Percentiles rank a stretch among this genome's conserved stretches.
Conservation (phyloP, 2,888 invertebrate species). For the Melikaiella ostensackeni region DNA sequence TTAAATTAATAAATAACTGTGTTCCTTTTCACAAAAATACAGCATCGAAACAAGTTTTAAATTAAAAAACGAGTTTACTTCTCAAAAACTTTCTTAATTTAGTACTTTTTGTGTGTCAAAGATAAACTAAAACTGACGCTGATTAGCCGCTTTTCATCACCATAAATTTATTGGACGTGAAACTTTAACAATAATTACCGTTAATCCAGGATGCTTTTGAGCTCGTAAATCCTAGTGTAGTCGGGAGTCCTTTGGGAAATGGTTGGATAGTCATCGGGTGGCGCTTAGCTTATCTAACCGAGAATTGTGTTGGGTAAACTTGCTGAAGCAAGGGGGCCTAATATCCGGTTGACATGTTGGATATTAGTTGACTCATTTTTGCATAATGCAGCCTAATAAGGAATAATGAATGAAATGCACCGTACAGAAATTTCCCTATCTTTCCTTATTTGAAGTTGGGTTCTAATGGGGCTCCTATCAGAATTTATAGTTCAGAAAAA, state of each 20-base stretch:
- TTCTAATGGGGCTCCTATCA: too few species aligned
- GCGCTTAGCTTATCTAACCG: slow-evolving; percentile 48
- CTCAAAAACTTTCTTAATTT: too few species aligned
- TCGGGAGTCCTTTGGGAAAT: slow-evolving; percentile 30
- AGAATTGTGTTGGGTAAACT: slow-evolving; percentile 42
- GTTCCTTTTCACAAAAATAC: too few species aligned
- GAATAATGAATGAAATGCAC: slow-evolving; percentile 69
- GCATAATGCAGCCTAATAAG: slow-evolving; percentile 72
- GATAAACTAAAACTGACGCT: not conserved
- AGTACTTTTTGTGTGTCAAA: not conserved
- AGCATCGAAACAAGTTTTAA: too few species aligned
- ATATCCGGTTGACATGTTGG: slow-evolving; percentile 63
- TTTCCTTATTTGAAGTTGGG: too few species aligned
- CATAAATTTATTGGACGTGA: not conserved
- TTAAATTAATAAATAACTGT: too few species aligned
- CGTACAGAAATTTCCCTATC: too few species aligned
- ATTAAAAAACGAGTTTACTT: too few species aligned
- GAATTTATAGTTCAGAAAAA: too few species aligned
- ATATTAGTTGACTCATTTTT: slow-evolving; percentile 66
- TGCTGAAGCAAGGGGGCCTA: slow-evolving; percentile 44
- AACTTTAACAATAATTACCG: slow-evolving; percentile 11
- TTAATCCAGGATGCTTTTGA: slow-evolving; percentile 35
- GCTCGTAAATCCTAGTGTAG: slow-evolving; percentile 2
- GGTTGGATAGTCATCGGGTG: slow-evolving; percentile 21
- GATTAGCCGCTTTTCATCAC: not conserved